phyloP scores from a whole-genome alignment of 2,113 vertebrate genomes.

The Ranitomeya variabilis region DNA sequence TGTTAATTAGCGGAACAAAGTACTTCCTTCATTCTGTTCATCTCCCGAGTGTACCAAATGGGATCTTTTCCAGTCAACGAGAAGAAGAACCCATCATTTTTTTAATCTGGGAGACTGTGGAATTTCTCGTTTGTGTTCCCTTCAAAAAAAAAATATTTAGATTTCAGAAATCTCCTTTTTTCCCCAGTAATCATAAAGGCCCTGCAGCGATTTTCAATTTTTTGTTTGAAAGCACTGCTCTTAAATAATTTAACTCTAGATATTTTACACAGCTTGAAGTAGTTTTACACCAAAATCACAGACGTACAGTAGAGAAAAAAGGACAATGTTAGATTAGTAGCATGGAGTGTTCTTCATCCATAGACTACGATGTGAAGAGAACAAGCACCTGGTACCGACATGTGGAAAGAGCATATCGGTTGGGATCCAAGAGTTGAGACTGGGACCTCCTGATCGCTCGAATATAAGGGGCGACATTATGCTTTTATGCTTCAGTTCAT shows the following conservation, averaged over 20 bases:
- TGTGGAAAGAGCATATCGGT: too few species aligned
- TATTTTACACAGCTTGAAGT: conserved; percentile 53
- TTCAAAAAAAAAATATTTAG: conserved; percentile 33
- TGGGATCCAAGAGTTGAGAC: too few species aligned
- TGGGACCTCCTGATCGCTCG: background rate
- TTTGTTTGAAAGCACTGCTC: conserved; percentile 35
- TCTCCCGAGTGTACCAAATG: conserved; percentile 20
- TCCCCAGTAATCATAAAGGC: conserved; percentile 21
- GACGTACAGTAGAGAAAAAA: background rate
- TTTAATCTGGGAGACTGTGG: background rate
- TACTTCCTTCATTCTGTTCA: background rate
- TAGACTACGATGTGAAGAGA: background rate
- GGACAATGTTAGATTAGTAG: background rate
- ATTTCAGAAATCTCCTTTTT: conserved; percentile 35
- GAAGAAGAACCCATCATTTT: background rate
- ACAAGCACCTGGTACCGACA: too few species aligned
- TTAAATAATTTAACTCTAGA: conserved; percentile 52
- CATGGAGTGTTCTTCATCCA: background rate
- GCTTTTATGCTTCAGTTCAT: too few species aligned
- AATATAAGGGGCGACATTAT: background rate
- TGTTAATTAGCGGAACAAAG: conserved; percentile 34
- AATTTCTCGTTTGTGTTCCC: conserved; percentile 1
- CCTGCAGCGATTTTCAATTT: conserved; percentile 40
- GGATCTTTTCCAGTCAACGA: background rate
- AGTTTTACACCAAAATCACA: conserved; percentile 50